Evolutionary conservation across 2,888 invertebrate genomes (phyloP), one percentile per base, ranked within the genome.

Genomic region (Lordiphosa andalusiaca): DNA sequence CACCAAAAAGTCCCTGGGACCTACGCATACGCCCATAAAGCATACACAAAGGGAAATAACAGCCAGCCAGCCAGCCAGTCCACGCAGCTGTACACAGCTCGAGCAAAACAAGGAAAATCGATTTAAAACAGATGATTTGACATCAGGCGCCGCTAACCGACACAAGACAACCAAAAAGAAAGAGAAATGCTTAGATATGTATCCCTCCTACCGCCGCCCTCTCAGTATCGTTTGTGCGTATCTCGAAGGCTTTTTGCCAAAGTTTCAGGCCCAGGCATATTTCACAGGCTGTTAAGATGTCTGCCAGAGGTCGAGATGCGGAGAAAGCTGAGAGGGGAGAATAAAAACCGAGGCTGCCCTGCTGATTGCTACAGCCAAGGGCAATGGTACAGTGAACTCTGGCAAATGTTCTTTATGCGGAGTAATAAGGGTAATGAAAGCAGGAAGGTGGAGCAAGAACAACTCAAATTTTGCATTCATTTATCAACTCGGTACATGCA

Each of bases 81-180:
- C n/a, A 41, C n/a, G 12, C 41, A 41, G 23, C 19, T n/a, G 25
- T 25, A 12, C 38, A 19, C 30, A 44, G 30, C 30, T 13, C 30
- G 25, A 25, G 19, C 73, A 69, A 68, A 63, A 58, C 49, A 67
- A 39, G 41, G 54, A 77, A 84, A 82, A 78, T 78, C 78, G 84
- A 84, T 78, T 78, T 67, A 68, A 69, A 84, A 78, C 78, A 78
- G 84, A 78, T 78, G 78, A 78, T 78, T 78, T 81, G 78, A 65
- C 74, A 73, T 53, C 61, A 68, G 63, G 57, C 44, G 46, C 38
- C 16, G 53, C 33, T 13, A 30, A 46, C 44, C 46, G n/a, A 21
- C 19, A 41, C 6, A 47, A 35, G 2, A 30, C 13, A 23, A 42
- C 12, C 12, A 23, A 42, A n/a, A 25, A 44, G 12, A 25, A 44